phyloP scores from a whole-genome alignment of 1,140 invertebrate genomes.

The Drosophila aff. region DNA sequence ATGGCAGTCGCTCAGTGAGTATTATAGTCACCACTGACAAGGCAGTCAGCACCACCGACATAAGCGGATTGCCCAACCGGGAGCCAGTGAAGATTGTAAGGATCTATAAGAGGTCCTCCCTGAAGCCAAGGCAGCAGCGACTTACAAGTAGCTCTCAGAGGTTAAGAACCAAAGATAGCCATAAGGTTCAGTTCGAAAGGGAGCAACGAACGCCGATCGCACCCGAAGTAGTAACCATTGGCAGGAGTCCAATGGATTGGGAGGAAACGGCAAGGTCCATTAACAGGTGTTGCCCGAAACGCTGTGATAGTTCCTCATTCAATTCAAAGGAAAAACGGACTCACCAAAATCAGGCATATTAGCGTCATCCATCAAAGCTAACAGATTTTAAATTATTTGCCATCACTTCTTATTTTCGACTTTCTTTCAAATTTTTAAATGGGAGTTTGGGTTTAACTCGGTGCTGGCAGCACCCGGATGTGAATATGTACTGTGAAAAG shows the following conservation, averaged over 20 bases:
- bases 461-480: not conserved
- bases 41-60: slow-evolving; percentile 15
- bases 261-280: not conserved
- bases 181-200: slow-evolving; percentile 32
- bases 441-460: slow-evolving; percentile 7
- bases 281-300: not conserved
- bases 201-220: not conserved
- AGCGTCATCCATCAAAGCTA: slow-evolving; percentile 8
- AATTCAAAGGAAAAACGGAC: not conserved
- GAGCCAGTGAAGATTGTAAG: slow-evolving; percentile 5
- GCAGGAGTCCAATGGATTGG: not conserved
- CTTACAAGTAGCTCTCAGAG: not conserved
- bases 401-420: slow-evolving; percentile 3
- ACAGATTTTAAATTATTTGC: slow-evolving; percentile 11
- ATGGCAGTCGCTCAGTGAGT: not conserved
- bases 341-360: not conserved
- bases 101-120: slow-evolving; percentile 15
- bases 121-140: not conserved
- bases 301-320: not conserved
- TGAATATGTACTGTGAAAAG: slow-evolving; percentile 13
- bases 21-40: slow-evolving; percentile 33
- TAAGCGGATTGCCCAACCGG: not conserved
- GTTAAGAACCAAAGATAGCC: too few relatives aligned
- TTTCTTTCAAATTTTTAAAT: slow-evolving; percentile 1
- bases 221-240: slow-evolving; percentile 3